These are phyloP conservation scores for Gasteruption jaculator DNA, from an alignment of 2,888 invertebrate genomes.

Conservation along the genomic window DNA sequence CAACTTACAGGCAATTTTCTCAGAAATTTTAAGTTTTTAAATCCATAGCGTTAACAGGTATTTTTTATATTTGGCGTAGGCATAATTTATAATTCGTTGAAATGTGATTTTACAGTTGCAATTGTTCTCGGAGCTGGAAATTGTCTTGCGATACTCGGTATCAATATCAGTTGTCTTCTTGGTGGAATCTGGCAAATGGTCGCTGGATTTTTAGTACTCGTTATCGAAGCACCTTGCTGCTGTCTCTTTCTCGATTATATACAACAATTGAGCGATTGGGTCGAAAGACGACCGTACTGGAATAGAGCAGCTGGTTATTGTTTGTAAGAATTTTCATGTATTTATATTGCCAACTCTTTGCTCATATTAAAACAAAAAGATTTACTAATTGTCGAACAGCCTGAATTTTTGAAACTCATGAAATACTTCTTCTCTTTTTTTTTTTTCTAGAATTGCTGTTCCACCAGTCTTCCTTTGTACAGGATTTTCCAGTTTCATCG, in stretches of 20 bases:
- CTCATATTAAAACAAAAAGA: too few species aligned
- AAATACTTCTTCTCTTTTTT: constrained; percentile 11
- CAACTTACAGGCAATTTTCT: too few species aligned
- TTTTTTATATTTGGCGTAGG: too few species aligned
- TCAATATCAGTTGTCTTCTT: constrained; percentile 64
- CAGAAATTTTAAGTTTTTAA: too few species aligned
- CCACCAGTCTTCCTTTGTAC: constrained; percentile 77
- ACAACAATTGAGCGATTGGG: constrained; percentile 76
- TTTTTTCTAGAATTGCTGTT: constrained; percentile 65
- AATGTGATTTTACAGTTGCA: constrained; percentile 75
- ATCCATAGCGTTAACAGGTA: too few species aligned
- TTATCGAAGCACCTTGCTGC: constrained; percentile 95
- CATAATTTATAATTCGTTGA: constrained; percentile 13
- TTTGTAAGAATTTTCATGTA: constrained; percentile 61
- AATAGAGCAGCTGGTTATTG: constrained; percentile 83
- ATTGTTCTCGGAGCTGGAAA: constrained; percentile 78
- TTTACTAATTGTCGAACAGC: too few species aligned
- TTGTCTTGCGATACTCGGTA: constrained; percentile 63
- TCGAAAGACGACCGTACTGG: constrained; percentile 83
- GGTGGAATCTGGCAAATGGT: constrained; percentile 84
- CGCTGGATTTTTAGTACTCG: constrained; percentile 81
- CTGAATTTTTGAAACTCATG: constrained; percentile 6
- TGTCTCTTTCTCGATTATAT: constrained; percentile 96
- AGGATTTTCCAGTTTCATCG: constrained; percentile 70
- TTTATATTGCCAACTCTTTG: not conserved